phyloP scores from a whole-genome alignment of 2,113 vertebrate species.

The Carassius auratus region DNA sequence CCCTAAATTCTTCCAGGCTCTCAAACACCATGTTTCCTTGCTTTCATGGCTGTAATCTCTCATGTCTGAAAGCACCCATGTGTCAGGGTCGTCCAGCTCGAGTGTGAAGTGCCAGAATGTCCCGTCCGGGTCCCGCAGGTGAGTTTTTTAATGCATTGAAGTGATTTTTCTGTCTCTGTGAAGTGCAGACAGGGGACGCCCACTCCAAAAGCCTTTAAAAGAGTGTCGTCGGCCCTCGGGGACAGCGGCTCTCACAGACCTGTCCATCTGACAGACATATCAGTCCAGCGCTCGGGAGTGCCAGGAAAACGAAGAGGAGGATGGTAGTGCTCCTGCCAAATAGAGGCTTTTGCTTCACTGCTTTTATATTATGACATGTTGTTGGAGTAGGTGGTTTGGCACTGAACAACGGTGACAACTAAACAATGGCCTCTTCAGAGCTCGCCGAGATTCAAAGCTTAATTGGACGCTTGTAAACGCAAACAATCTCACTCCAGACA shows the following conservation, averaged over 20 bases:
- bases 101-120: background rate
- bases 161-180: conserved; percentile 20
- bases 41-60: background rate
- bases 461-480: background rate
- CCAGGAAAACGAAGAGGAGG: background rate
- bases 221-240: conserved; percentile 40
- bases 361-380: conserved; percentile 27
- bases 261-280: conserved; percentile 69
- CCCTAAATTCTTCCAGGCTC: no score
- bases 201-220: conserved; percentile 50
- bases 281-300: conserved; percentile 60
- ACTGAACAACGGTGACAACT: background rate
- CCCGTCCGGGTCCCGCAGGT: background rate
- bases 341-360: conserved; percentile 19
- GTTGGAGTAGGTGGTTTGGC: conserved; percentile 38
- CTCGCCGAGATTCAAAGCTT: background rate
- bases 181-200: conserved; percentile 17
- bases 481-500: background rate
- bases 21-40: no score
- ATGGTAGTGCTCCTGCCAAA: conserved; percentile 46
- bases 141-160: background rate
- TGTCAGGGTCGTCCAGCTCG: background rate
- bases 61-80: background rate
- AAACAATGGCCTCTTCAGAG: conserved; percentile 16
- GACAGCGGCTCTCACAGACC: conserved; percentile 61